Evolutionary conservation across 2,888 invertebrate species (phyloP), one percentile per base, ranked within the genome.

Genomic region (Dendrolimus houi): DNA sequence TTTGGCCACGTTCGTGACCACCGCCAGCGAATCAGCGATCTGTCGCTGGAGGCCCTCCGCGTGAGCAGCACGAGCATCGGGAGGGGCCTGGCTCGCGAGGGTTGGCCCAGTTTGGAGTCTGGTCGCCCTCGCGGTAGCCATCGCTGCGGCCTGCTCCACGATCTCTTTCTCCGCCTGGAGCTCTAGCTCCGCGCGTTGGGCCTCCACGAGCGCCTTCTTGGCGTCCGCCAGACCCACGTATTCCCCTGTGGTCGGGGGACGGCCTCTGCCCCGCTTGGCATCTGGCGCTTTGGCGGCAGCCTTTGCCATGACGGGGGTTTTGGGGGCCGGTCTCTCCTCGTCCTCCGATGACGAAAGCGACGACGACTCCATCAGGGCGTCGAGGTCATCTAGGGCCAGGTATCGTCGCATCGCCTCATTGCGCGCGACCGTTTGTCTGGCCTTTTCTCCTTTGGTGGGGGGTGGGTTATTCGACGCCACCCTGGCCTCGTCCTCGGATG

Each of bases 401-500:
- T 14, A 14, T 1, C 14, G 14, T 14, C 14, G 14, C 14, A 14
- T 1, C 14, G 14, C 14, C 14, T 14, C 14, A 14, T 14, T 14
- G 14, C 14, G 14, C 14, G 14, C 14, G 14, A 14, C 14, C 41
- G n/a, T n/a, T n/a, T 54, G 8, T 54, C 53, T 17, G 53, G 54
- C 9, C 40, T 54, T 42, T 53, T 54, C 55, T 55, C 53, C 14
- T 8, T n/a, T 40, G 40, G 56, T 56, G 41, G 7, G 41, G 52
- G 10, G 40, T 9, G 54, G 12, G 56, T 54, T 8, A 54, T 17
- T 54, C 54, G 8, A 9, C 41, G 52, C 42, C 53, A 29, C 59
- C 60, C 17, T 58, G 58, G 13, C 59, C 56, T 55, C 56, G 55
- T 52, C 56, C 59, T 56, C 61, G 14, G 14, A 14, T 14, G 14